A percentile compares a stretch with the other conserved stretches of the same genome.
These are phyloP conservation scores for Danionella cerebrum DNA, from an alignment of 2,113 vertebrate species.

Conservation along the genomic window DNA sequence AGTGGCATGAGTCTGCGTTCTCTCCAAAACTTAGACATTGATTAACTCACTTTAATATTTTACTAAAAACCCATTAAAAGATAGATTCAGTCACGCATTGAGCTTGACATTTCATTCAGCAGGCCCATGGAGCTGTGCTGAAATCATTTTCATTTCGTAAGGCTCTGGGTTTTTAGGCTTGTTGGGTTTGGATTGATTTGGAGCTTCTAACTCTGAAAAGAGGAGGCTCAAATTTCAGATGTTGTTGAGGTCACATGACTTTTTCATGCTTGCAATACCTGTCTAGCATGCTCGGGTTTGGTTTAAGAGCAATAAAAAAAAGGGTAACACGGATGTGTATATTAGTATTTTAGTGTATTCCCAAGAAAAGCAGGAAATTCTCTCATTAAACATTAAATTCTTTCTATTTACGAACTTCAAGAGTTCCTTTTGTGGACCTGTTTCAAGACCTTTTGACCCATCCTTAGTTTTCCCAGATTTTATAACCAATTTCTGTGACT, in stretches of 20 bases:
- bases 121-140: background rate
- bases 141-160: background rate
- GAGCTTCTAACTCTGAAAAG: background rate
- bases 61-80: background rate
- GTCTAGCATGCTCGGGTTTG: too few species aligned
- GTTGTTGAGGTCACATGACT: background rate
- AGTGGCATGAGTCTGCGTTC: background rate
- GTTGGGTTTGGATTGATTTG: background rate
- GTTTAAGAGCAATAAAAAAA: too few species aligned
- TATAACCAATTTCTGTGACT: too few species aligned
- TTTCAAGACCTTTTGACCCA: too few species aligned
- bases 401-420: too few species aligned
- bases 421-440: too few species aligned
- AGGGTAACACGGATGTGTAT: too few species aligned
- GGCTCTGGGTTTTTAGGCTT: background rate
- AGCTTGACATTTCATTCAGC: background rate
- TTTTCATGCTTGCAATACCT: too few species aligned
- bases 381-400: too few species aligned
- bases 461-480: too few species aligned
- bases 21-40: background rate
- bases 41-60: conserved; percentile 7
- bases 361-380: too few species aligned
- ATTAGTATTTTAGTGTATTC: too few species aligned
- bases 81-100: background rate
- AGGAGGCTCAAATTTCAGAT: background rate